These are phyloP conservation scores for Saccostrea glomerata DNA, from an alignment of 1,140 invertebrate genomes.

Conservation along the genomic window DNA sequence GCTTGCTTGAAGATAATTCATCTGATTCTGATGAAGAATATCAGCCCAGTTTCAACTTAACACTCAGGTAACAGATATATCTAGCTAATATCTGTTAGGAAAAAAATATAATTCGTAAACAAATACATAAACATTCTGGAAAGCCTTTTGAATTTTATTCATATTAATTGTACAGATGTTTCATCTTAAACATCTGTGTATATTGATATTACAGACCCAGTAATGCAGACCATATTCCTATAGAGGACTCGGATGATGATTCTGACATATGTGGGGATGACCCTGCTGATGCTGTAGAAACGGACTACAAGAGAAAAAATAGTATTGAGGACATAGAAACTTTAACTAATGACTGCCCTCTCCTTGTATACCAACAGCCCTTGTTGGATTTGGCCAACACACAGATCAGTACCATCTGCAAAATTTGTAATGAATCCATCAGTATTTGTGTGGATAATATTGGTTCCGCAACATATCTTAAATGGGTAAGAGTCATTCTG, in stretches of 20 bases:
- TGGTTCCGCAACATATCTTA: constrained; percentile 12
- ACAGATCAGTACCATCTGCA: not conserved
- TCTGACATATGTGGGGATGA: not conserved
- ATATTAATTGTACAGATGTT: not conserved
- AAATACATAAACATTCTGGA: not conserved
- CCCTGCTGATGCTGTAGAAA: not conserved
- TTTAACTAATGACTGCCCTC: not conserved
- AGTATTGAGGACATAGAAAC: not conserved
- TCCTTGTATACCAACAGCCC: not conserved
- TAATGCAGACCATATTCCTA: not conserved
- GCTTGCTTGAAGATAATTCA: not conserved
- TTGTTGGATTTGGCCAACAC: constrained; percentile 8
- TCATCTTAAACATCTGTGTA: not conserved
- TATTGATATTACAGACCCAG: constrained; percentile 14
- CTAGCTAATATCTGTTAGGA: not conserved
- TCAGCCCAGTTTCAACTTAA: constrained; percentile 5
- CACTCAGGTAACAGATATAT: constrained; percentile 13
- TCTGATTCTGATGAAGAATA: constrained; percentile 2
- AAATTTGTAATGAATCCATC: not conserved
- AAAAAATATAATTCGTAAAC: not conserved
- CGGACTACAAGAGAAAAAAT: not conserved
- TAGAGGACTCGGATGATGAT: not conserved
- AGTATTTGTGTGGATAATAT: not conserved
- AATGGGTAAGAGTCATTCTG: not conserved
- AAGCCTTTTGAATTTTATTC: not conserved